Evolutionary conservation across 2,888 invertebrate species (phyloP).

Genomic region (Caenorhabditis japonica): DNA sequence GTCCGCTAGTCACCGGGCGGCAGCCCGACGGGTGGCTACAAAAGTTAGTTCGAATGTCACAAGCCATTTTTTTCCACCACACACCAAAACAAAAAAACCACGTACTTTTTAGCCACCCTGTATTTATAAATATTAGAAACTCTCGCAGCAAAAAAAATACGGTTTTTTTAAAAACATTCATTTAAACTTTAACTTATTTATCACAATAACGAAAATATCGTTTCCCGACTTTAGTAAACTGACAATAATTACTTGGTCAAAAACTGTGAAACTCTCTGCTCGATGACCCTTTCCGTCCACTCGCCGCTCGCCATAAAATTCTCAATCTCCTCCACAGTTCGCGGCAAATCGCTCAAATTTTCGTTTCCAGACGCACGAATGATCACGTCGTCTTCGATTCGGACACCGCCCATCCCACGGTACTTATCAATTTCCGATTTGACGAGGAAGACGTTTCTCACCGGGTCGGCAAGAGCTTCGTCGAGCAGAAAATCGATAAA

Average conservation of each 20-base stretch:
- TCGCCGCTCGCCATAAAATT: constrained; percentile 71
- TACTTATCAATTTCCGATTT: constrained; percentile 85
- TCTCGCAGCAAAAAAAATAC: too few species aligned
- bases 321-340: constrained; percentile 82
- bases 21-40: too few species aligned
- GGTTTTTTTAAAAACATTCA: too few species aligned
- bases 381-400: constrained; percentile 95
- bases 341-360: constrained; percentile 87
- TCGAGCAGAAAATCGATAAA: constrained; percentile 88
- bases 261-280: constrained; percentile 24
- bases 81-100: too few species aligned
- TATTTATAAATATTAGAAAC: too few species aligned
- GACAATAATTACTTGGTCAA: constrained; percentile 18
- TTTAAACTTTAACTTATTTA: constrained; percentile 3
- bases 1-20: too few species aligned
- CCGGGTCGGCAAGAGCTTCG: constrained; percentile 84
- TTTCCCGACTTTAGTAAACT: too few species aligned
- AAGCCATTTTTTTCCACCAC: too few species aligned
- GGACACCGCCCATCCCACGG: constrained; percentile 90
- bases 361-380: constrained; percentile 89
- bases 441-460: constrained; percentile 85
- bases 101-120: too few species aligned
- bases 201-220: constrained; percentile 16
- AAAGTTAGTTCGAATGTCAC: too few species aligned
- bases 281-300: constrained; percentile 39